These are phyloP conservation scores for Phataginus tricuspis DNA, from an alignment of 2,797 vertebrate genomes.

Conservation along the genomic window DNA sequence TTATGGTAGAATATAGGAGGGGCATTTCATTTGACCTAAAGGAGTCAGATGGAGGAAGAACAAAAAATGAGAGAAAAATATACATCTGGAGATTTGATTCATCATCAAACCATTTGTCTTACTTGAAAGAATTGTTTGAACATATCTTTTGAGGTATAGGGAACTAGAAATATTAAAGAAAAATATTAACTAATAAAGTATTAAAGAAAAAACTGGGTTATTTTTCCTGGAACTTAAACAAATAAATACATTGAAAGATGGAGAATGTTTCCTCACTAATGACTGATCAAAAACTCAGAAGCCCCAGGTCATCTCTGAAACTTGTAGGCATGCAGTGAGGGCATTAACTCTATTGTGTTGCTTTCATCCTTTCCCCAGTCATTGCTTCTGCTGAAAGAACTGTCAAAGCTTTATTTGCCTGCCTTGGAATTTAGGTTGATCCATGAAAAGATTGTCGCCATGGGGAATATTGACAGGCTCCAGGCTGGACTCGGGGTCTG, in stretches of 20 bases:
- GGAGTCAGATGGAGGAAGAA: background rate
- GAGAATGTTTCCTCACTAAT: background rate
- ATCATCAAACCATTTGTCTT: background rate
- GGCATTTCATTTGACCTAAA: background rate
- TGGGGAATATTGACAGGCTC: background rate
- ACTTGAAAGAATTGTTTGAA: constrained; percentile 1
- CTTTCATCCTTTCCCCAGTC: constrained; percentile 1
- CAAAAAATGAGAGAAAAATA: background rate
- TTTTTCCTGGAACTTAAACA: constrained; percentile 23
- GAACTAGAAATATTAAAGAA: background rate
- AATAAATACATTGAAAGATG: background rate
- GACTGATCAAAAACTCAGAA: constrained; percentile 48
- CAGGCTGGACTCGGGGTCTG: constrained; percentile 8
- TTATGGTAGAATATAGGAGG: background rate
- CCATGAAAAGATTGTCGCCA: constrained; percentile 21
- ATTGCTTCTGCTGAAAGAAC: constrained; percentile 28
- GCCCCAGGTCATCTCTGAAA: background rate
- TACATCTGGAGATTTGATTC: background rate
- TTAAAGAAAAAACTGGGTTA: background rate
- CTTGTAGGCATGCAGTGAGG: background rate
- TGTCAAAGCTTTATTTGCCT: constrained; percentile 20
- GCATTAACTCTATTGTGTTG: background rate
- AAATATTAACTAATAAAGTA: background rate
- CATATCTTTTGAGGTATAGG: background rate
- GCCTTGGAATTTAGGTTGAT: constrained; percentile 4